Evolutionary conservation across 2,113 vertebrate genomes (phyloP), one percentile per base, ranked within the genome.

Genomic region (Rhinichthys klamathensis): DNA sequence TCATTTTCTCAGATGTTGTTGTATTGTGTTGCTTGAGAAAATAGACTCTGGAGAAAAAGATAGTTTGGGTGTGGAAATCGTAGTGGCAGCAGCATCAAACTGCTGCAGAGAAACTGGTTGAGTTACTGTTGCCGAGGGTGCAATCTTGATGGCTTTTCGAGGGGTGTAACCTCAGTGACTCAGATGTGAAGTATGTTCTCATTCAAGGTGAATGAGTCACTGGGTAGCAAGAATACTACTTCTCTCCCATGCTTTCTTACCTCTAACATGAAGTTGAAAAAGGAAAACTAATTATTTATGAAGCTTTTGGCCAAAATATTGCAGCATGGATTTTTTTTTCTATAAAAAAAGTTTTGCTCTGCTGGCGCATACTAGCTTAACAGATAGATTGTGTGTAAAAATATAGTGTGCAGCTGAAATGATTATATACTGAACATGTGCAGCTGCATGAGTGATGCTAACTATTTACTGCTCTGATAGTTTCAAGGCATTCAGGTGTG

Each of bases 121-220:
- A 91, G 92, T 92, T 92, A 87, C 90, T 91, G 88, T 78, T 87
- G 79, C 81, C 80, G 87, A 87, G 91, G 93, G 90, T 49, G 89
- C 85, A 87, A 85, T 80, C 54, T 49, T 58, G 74, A 88, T 90
- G 89, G 90, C 85, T 87, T 89, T 89, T 89, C 30, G 86, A 73
- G 76, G 94, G 93, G 93, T 92, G 94, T 93, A 91, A 91, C 91
- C 84, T 54, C 2, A 0, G 75, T 95, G 95, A 95, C 92, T 95
- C 93, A 95, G 87, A 80, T 80, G 88, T 58, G 51, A 91, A 90
- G 88, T 91, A 95, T 95, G 94, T 93, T 92, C 91, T 86, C 89
- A 90, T 92, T 91, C 90, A 93, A 93, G 93, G 94, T 94, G 91
- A 93, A 92, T 95, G 94, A 95, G 88, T 92, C 91, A 91, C 51